Evolutionary conservation across 2,113 vertebrate genomes (phyloP).

Genomic region (Aegotheles bennettii): DNA sequence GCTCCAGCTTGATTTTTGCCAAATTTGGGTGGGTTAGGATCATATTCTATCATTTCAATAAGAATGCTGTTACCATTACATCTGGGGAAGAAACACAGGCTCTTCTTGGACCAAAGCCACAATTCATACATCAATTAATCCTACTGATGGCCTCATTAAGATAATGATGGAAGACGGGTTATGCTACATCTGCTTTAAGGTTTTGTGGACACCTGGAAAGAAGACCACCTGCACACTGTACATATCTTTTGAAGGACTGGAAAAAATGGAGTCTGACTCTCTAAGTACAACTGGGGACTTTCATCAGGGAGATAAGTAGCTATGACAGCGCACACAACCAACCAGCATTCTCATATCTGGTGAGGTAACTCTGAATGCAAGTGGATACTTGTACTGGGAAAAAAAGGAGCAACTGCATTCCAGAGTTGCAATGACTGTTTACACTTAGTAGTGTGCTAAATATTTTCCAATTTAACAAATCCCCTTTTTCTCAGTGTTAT

Average conservation of each 20-base stretch:
- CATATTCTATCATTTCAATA: conserved; percentile 1
- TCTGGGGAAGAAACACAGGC: neutral
- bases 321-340: neutral
- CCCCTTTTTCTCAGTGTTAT: neutral
- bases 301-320: neutral
- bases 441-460: neutral
- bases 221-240: neutral
- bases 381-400: neutral
- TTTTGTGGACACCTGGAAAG: neutral
- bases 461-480: neutral
- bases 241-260: neutral
- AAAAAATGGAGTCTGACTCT: neutral
- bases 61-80: neutral
- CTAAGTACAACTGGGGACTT: neutral
- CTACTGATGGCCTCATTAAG: neutral
- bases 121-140: neutral
- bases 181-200: neutral
- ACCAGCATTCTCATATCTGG: neutral
- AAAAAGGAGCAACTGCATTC: neutral
- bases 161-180: neutral
- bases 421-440: neutral
- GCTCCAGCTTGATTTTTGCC: neutral
- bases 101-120: neutral
- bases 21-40: neutral
- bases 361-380: neutral